These are phyloP conservation scores for Cyprinus carpio DNA, from an alignment of 2,113 vertebrate genomes.

Conservation along the genomic window DNA sequence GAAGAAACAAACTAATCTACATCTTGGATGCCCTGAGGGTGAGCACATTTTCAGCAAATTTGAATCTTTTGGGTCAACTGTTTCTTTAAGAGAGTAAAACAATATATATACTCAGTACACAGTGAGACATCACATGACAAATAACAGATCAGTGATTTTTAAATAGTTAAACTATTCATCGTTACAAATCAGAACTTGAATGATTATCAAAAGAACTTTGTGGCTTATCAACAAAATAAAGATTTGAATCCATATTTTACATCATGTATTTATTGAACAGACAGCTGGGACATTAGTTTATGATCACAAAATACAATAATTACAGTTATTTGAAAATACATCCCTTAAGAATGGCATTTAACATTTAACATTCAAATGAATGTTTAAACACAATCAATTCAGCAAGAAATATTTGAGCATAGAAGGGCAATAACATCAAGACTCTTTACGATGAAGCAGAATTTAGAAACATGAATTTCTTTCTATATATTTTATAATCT, in stretches of 20 bases:
- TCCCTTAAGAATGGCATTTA: constrained; percentile 5
- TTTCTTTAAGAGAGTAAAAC: not conserved
- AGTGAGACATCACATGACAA: not conserved
- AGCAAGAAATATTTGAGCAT: not conserved
- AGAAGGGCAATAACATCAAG: not conserved
- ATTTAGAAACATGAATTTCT: not conserved
- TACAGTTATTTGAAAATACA: not conserved
- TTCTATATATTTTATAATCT: not conserved
- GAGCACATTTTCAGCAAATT: too few species aligned
- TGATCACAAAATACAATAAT: not conserved
- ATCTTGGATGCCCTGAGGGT: too few species aligned
- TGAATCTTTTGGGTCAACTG: not conserved
- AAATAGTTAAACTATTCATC: not conserved
- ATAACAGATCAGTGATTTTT: too few species aligned
- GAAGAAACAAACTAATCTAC: too few species aligned
- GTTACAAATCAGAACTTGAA: not conserved
- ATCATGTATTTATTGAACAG: constrained; percentile 18
- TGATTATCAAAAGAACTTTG: not conserved
- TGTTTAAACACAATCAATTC: not conserved
- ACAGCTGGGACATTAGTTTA: constrained; percentile 14
- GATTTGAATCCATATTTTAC: not conserved
- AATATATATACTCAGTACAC: not conserved
- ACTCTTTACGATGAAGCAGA: constrained; percentile 4
- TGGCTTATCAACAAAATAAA: not conserved
- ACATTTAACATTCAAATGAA: not conserved